Percentiles rank a stretch among this genome's conserved stretches.
Conservation (phyloP, 2,888 invertebrate genomes). For the Tenodera sinensis region DNA sequence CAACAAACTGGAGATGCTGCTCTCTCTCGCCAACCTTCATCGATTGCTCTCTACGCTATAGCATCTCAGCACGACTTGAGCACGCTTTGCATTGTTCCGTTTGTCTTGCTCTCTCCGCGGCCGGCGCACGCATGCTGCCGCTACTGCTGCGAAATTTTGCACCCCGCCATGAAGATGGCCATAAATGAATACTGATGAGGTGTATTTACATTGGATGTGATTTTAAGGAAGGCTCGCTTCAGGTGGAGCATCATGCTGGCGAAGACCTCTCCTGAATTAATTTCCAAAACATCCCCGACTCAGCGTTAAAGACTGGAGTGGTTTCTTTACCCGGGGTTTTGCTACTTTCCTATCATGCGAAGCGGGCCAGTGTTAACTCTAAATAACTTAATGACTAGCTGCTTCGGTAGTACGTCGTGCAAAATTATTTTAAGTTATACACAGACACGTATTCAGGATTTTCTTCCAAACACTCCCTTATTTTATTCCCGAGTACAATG, state of each 20-base stretch:
- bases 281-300: not conserved
- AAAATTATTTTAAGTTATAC: not conserved
- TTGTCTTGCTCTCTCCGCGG: not conserved
- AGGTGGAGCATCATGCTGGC: not conserved
- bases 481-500: not conserved
- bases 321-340: not conserved
- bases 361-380: not conserved
- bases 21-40: conserved; percentile 22
- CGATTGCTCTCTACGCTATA: conserved; percentile 22
- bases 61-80: conserved; percentile 22
- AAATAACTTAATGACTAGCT: not conserved
- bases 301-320: not conserved
- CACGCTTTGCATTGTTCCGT: conserved; percentile 24
- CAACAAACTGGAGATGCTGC: not conserved
- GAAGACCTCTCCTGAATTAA: not conserved
- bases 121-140: not conserved
- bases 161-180: not conserved
- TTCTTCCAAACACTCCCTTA: not conserved
- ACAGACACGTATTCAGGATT: not conserved
- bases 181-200: not conserved
- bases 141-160: not conserved
- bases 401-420: not conserved
- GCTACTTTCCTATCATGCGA: not conserved
- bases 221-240: not conserved
- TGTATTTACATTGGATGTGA: not conserved